Percentiles rank a stretch among this genome's conserved stretches.
These are phyloP conservation scores for Ovibos moschatus DNA, from an alignment of 2,113 vertebrate species.

Conservation along the genomic window DNA sequence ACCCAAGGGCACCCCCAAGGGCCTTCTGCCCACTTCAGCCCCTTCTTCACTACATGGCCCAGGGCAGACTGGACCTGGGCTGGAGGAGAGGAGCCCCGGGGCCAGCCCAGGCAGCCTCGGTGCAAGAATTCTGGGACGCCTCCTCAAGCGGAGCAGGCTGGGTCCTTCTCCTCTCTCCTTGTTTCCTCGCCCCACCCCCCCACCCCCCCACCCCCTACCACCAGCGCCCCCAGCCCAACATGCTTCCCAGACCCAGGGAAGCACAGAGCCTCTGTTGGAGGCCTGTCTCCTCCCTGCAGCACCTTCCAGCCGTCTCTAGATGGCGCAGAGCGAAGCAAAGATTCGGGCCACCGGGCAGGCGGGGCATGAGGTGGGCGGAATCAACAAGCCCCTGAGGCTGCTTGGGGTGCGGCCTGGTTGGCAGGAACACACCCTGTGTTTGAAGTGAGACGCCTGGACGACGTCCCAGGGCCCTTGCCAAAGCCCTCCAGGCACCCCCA, in stretches of 20 bases:
- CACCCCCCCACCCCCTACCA: no score
- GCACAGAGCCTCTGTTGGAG: background rate
- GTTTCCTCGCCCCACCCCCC: background rate
- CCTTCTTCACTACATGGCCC: background rate
- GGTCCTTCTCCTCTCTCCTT: accelerated
- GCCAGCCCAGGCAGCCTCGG: background rate
- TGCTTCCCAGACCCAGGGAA: accelerated
- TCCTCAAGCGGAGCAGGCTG: accelerated
- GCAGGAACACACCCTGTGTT: accelerated
- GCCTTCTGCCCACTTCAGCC: background rate
- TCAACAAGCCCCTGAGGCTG: accelerated
- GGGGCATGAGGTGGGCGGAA: accelerated
- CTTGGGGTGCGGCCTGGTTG: accelerated
- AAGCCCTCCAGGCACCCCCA: background rate
- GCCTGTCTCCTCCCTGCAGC: accelerated
- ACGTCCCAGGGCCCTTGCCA: background rate
- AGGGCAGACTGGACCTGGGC: no score
- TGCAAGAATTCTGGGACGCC: accelerated
- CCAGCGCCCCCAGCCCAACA: accelerated
- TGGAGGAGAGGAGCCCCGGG: background rate
- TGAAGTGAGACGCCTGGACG: accelerated
- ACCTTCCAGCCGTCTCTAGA: background rate
- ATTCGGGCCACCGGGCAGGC: accelerated
- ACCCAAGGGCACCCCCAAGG: background rate
- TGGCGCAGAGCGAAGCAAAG: background rate